A percentile compares a stretch with the other conserved stretches of the same genome.
Conservation (phyloP, 2,888 invertebrate species). For the Poecilus cupreus region DNA sequence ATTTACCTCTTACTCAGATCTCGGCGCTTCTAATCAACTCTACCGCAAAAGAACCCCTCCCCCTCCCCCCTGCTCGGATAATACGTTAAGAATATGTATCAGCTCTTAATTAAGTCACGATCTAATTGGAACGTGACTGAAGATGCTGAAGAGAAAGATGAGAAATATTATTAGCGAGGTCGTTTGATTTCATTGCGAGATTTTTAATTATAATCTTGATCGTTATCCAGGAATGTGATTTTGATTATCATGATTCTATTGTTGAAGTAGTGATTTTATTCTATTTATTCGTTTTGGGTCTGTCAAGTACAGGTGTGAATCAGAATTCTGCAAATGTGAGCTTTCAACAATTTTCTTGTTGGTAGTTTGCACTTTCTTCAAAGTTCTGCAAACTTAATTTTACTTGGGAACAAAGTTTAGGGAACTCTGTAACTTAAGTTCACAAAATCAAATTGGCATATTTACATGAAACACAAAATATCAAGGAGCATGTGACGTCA, state of each 20-base stretch:
- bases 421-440: background rate
- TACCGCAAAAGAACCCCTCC: background rate
- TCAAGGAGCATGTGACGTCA: background rate
- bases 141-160: background rate
- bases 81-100: background rate
- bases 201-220: too few relatives aligned
- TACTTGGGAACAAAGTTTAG: constrained; percentile 1
- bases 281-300: background rate
- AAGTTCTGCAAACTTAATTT: background rate
- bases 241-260: background rate
- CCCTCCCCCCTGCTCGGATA: background rate
- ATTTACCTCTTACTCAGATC: background rate
- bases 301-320: background rate
- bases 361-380: background rate
- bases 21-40: background rate
- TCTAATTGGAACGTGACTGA: constrained; percentile 18
- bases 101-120: constrained; percentile 36
- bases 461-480: constrained; percentile 12
- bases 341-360: background rate
- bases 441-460: background rate
- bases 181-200: background rate
- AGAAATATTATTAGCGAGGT: background rate
- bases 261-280: background rate
- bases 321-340: background rate
- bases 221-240: too few relatives aligned